Evolutionary conservation across 1,140 invertebrate species (phyloP), one percentile per base, ranked within the genome.

Genomic region (Caenorhabditis remanei): DNA sequence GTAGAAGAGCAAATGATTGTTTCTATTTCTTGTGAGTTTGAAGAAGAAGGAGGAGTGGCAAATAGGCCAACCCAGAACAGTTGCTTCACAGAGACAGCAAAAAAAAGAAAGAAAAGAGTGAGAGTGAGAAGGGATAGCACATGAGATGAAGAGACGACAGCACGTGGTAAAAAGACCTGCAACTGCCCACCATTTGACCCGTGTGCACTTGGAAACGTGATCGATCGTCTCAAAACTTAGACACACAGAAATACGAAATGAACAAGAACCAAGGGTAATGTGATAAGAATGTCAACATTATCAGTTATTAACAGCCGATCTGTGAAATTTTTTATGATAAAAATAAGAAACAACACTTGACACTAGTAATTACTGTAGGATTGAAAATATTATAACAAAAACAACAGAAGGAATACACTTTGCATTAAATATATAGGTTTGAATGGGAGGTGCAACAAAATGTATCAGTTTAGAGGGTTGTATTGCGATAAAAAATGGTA

Each of bases 121-220:
- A 79, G 71, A 79, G 71, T 79, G 71, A 5, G 46, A 79, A 21
- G 11, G 71, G 16, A 71, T 48, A 79, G 71, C 24, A n/a, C 71
- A 79, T 21, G 71, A 79, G 46, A 79, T 6, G 16, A 50, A 79
- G 71, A 79, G 71, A 79, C 46, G n/a, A 8, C 71, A 24, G 71
- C 71, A 79, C 46, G 46, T 79, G 71, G 46, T 4, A 21, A 79
- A 50, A 79, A 71, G 13, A 13, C 43, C 71, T 79, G 46, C 71
- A 79, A 79, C 71, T 79, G 71, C 46, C 71, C 71, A 79, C 46
- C 71, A 79, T 79, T 71, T 79, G 71, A 79, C 71, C 71, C 71
- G 46, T 79, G 71, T 71, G 71, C 71, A 79, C 46, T 79, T 79
- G 71, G 71, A 79, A 79, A 79, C 71, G 71, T 79, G 71, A 79